A percentile compares a stretch with the other conserved stretches of the same genome.
Evolutionary conservation across 2,888 invertebrate genomes (phyloP).

Genomic region (Molanna angustata): DNA sequence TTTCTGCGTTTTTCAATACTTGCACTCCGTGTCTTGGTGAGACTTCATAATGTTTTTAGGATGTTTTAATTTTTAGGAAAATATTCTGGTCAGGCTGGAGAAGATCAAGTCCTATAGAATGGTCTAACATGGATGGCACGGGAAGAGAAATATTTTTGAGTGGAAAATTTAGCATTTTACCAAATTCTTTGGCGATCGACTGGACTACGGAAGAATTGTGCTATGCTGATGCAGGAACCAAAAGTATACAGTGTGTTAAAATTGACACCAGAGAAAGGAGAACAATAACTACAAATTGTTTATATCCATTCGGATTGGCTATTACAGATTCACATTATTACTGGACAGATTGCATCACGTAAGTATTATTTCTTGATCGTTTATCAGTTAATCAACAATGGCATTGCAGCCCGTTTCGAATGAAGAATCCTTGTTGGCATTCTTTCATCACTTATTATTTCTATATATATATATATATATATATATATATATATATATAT

Average conservation of each 20-base stretch:
- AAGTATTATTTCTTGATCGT: too few species aligned
- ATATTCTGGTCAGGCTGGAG: constrained; percentile 99
- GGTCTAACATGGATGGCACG: constrained; percentile 90
- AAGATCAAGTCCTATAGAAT: constrained; percentile 84
- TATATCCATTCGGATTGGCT: constrained; percentile 92
- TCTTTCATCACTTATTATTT: too few species aligned
- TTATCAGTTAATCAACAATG: too few species aligned
- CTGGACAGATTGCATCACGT: constrained; percentile 99
- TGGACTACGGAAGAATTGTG: constrained; percentile 82
- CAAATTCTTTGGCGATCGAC: constrained; percentile 92
- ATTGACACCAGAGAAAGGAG: constrained; percentile 67
- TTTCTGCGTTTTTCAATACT: too few species aligned
- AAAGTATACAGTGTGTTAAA: constrained; percentile 74
- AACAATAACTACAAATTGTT: constrained; percentile 73
- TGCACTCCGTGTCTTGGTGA: too few species aligned
- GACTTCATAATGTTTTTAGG: too few species aligned
- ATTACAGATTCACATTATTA: constrained; percentile 80
- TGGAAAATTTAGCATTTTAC: constrained; percentile 68
- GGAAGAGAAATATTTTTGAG: constrained; percentile 69
- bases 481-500: too few species aligned
- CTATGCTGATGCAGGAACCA: constrained; percentile 91
- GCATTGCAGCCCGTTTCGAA: too few species aligned
- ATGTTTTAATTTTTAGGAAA: constrained; percentile 72
- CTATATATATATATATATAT: too few species aligned
- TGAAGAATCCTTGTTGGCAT: too few species aligned